Base-by-base conservation (phyloP, 2,797 vertebrate genomes). In the Harpagifer antarcticus region DNA sequence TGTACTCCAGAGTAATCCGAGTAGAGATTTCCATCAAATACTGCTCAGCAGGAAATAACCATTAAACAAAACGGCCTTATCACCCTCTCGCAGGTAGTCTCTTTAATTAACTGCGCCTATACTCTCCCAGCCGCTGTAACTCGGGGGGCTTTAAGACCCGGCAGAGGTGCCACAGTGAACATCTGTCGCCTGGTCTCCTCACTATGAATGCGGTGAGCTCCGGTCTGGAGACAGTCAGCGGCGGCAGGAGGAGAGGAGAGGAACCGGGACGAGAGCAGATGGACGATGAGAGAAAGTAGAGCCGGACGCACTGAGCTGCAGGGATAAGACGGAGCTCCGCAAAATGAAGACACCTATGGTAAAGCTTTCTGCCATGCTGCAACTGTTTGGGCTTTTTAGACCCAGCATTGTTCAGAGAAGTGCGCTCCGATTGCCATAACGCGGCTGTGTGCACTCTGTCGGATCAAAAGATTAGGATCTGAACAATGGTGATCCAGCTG, bases 321-420 rank as follows among this genome's bases (percentile, higher is more conserved):
- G 90, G 85, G 85, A 87, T 89, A 88, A 90, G 85, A 88, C 88
- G 88, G 92, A 92, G 88, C 89, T 76, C 91, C 82, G 90, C 95
- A 96, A 93, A 83, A 99, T 99, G 98, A 99, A 97, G 97, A 97
- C 97, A 90, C 94, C 96, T 84, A 92, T 96, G 97, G 98, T 98
- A 95, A 97, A 93, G 78, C 76, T 88, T 61, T 73, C 50, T 59
- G 48, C 37, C 50, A 4, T 72, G 74, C 47, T 27, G 23, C 23
- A 83, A 84, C 65, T 82, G 49, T 84, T 76, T 5, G 52, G 14
- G 13, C 17, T 45, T 83, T 74, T 52, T 20, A 60, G 76, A 81
- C 61, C 49, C 72, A 49, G 61, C 31, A 52, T 80, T 87, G 79
- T 81, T 88, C 31, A 15, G 27, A 50, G 60, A 81, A 85, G 79